These are phyloP conservation scores for Cyprinodon tularosa DNA, from an alignment of 2,113 vertebrate genomes.

Conservation along the genomic window DNA sequence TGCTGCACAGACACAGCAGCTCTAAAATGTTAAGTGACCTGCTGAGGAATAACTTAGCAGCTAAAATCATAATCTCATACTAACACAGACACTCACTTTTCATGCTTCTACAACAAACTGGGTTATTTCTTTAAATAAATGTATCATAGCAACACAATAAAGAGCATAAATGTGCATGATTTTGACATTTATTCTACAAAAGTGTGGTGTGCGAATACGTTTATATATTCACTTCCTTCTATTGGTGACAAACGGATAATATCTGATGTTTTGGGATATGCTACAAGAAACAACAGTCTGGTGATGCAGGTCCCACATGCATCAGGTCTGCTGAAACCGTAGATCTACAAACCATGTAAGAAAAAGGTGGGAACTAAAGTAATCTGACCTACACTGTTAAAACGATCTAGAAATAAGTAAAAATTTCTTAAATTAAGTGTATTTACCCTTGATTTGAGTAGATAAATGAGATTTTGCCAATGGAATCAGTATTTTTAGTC, in stretches of 20 bases:
- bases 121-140: neutral
- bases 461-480: no score
- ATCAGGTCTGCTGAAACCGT: neutral
- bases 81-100: neutral
- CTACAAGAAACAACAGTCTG: no score
- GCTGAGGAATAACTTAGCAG: neutral
- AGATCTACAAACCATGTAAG: neutral
- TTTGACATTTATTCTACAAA: neutral
- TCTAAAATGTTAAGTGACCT: slow-evolving; percentile 6
- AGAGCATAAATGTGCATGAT: neutral
- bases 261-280: no score
- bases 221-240: neutral
- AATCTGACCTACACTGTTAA: no score
- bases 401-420: no score
- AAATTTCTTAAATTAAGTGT: no score
- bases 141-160: neutral
- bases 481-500: no score
- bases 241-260: no score
- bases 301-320: neutral
- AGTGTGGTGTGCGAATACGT: neutral
- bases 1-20: slow-evolving; percentile 2
- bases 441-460: no score
- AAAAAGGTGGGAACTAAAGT: neutral
- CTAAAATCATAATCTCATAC: neutral
- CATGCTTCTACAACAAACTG: no score